A percentile compares a stretch with the other conserved stretches of the same genome.
These are phyloP conservation scores for Silurus glanis DNA, from an alignment of 2,113 vertebrate species.

Conservation along the genomic window DNA sequence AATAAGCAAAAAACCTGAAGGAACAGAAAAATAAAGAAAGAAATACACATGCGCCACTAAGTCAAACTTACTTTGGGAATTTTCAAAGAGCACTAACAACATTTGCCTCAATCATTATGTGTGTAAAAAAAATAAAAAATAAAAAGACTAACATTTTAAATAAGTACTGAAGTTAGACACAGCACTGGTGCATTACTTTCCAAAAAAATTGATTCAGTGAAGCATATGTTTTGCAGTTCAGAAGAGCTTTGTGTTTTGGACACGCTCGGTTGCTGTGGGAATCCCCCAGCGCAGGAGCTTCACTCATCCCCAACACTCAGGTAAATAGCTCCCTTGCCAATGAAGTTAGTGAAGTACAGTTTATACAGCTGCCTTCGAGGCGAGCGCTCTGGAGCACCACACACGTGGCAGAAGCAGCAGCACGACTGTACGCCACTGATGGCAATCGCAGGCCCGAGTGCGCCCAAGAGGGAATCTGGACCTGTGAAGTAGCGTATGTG, in stretches of 20 bases:
- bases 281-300: conserved; percentile 30
- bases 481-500: conserved; percentile 33
- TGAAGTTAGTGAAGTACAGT: conserved; percentile 59
- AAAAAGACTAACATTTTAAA: not conserved
- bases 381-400: conserved; percentile 52
- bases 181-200: not conserved
- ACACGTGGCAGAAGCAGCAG: conserved; percentile 51
- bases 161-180: not conserved
- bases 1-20: not conserved
- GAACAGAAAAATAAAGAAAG: not conserved
- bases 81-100: not conserved
- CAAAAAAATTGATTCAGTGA: conserved; percentile 25
- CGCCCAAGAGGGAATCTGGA: conserved; percentile 35
- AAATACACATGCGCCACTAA: not conserved
- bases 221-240: conserved; percentile 44
- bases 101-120: not conserved
- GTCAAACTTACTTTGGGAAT: not conserved
- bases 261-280: conserved; percentile 25
- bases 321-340: conserved; percentile 56
- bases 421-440: conserved; percentile 46
- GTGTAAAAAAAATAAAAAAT: not conserved
- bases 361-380: conserved; percentile 56
- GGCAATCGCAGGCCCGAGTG: conserved; percentile 50
- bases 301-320: conserved; percentile 56
- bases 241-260: conserved; percentile 35